phyloP scores from a whole-genome alignment of 2,113 vertebrate genomes.

The Numenius arquata region DNA sequence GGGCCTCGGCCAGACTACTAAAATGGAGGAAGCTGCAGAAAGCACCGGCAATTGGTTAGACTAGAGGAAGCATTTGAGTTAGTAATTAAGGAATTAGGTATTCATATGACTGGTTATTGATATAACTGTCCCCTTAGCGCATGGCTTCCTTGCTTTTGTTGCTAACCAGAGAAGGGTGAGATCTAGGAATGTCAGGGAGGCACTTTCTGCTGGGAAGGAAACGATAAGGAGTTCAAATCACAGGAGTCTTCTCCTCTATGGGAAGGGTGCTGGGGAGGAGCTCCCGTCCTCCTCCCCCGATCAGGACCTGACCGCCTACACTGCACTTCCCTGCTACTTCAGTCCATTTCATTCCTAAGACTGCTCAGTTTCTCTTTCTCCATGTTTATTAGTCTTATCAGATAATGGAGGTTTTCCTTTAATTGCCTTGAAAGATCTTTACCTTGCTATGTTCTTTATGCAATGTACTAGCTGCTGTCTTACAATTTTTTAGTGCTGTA shows the following conservation, averaged over 20 bases:
- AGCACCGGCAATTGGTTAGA: background rate
- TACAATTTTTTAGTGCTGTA: constrained; percentile 18
- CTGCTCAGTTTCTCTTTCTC: background rate
- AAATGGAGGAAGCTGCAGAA: background rate
- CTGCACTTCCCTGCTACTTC: background rate
- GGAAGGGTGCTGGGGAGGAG: background rate
- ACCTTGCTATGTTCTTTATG: constrained; percentile 18
- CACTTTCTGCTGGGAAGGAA: background rate
- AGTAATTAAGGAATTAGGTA: background rate
- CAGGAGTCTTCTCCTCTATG: background rate
- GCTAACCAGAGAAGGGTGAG: background rate
- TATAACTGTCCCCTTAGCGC: background rate
- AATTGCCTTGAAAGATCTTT: constrained; percentile 48
- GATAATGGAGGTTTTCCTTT: background rate
- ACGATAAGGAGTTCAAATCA: background rate
- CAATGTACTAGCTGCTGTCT: background rate
- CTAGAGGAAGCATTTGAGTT: background rate
- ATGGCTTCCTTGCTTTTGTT: background rate
- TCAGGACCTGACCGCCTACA: background rate
- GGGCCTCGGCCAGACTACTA: background rate
- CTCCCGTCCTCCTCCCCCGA: fast-evolving
- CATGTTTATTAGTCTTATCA: background rate
- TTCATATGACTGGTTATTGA: background rate
- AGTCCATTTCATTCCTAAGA: background rate
- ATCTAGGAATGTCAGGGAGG: background rate